Evolutionary conservation across 2,888 invertebrate species (phyloP), one percentile per base, ranked within the genome.

Genomic region (Cheiracanthium punctorium): DNA sequence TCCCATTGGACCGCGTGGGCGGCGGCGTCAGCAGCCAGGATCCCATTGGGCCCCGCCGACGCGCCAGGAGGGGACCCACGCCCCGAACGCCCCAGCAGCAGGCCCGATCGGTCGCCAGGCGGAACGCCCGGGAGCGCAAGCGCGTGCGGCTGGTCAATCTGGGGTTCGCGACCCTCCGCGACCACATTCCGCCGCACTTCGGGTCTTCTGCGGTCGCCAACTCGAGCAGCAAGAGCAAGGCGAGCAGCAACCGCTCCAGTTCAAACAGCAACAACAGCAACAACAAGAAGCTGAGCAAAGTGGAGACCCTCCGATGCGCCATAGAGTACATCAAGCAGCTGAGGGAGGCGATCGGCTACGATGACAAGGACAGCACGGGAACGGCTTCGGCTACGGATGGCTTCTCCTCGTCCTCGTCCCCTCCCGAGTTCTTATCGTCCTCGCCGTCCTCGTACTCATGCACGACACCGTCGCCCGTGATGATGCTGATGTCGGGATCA

Each of bases 51-150:
- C 79, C 80, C 20, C 69, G 74, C 4, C 70, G 85, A 7, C 70
- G 85, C 29, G 14, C 43, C 24, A 74, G 80, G 65, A 69, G 85
- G 43, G 80, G 85, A 28, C 29, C 75, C 17, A 58, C 79, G 0
- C 85, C 85, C 12, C 75, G 85, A 20, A 75, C 80, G 80, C 80
- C 80, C 80, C 80, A 80, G 80, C 85, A 80, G 74, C 85, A 86
- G 64, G 81, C 82, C n/a, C 89, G 96, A 95, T 90, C 95, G 96
- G 97, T 97, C 33, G 96, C 96, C 0, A 93, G 97, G 79, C 94
- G 98, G 90, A 98, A 98, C 92, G 98, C 97, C 30, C 94, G 98
- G 58, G 98, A 98, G 92, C 93, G 98, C 89, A 98, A 98, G 91
- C 94, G 98, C 90, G 98, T 98, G 90, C 97, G 97, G 92, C 97